Percentiles rank a stretch among this genome's conserved stretches.
phyloP scores from a whole-genome alignment of 1,140 invertebrate species.

The Lethrus apterus region DNA sequence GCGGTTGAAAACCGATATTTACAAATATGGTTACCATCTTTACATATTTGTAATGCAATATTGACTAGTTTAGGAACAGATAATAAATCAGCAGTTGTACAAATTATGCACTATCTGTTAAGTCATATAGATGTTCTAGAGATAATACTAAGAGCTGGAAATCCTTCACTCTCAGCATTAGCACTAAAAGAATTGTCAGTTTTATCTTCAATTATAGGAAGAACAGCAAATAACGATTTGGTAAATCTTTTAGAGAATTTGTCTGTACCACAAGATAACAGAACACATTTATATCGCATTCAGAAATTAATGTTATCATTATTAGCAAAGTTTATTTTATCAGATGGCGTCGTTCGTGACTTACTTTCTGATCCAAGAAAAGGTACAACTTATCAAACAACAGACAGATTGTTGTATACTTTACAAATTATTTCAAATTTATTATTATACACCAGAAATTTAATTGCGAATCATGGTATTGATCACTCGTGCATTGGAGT shows the following conservation, averaged over 20 bases:
- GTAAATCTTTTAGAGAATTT: conserved; percentile 38
- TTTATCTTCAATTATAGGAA: conserved; percentile 53
- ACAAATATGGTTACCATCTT: conserved; percentile 70
- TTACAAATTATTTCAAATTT: conserved; percentile 62
- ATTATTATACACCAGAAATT: conserved; percentile 57
- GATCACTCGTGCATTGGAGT: conserved; percentile 46
- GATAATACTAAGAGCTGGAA: conserved; percentile 61
- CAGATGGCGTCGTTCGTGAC: conserved; percentile 34
- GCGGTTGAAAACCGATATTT: conserved; percentile 61
- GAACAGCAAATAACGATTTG: conserved; percentile 55
- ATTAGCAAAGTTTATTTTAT: conserved; percentile 57
- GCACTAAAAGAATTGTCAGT: conserved; percentile 47
- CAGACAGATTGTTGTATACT: conserved; percentile 30
- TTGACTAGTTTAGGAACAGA: conserved; percentile 73
- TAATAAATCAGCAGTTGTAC: conserved; percentile 71
- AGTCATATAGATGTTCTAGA: conserved; percentile 75
- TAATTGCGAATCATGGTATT: conserved; percentile 46
- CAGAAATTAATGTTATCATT: conserved; percentile 64
- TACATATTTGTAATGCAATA: conserved; percentile 72
- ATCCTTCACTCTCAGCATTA: conserved; percentile 53
- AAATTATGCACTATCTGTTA: conserved; percentile 71
- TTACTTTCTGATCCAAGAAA: conserved; percentile 13
- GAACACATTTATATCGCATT: conserved; percentile 52
- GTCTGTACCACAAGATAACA: conserved; percentile 47
- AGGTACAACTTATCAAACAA: conserved; percentile 29